Base-by-base conservation (phyloP, 2,888 invertebrate species). In the Eulithis prunata region DNA sequence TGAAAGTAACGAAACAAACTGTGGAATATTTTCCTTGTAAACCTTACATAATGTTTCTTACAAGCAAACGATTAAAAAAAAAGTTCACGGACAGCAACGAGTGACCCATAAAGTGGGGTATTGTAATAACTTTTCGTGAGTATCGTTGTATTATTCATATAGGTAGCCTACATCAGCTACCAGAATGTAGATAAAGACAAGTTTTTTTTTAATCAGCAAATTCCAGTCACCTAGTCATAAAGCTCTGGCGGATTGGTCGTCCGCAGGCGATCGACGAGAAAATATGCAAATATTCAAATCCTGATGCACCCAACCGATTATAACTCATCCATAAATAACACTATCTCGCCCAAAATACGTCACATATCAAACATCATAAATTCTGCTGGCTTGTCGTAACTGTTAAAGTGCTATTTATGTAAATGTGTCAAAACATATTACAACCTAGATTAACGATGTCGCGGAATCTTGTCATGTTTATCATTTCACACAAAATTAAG, bases 381-480 rank as follows among this genome's bases (percentile, higher is more conserved):
- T 75, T 70, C 46, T 56, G 66, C 67, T 63, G 64, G 73, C 71
- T 71, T 75, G 77, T 77, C 77, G 75, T 74, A 74, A 66, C 75
- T 75, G 77, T 78, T 78, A 80, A 78, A 81, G 81, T 79, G 78
- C 75, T 81, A 79, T 83, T 82, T 83, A 82, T 80, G 83, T 83
- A 81, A 81, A 83, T 82, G 82, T 78, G 79, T 78, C 80, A 77
- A 76, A 80, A 77, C 80, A 79, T 75, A 80, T 75, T 80, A 78
- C 78, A 76, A 72, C 80, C 79, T 83, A 82, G 82, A 85, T 85
- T 84, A 85, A 85, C 81, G 83, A 83, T 76, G 78, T 75, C 71
- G 74, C 75, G 75, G 77, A 80, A 77, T 21, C 77, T 78, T 67
- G 57, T 66, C 69, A 67, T 60, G 69, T 68, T 68, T 62, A 68